These are phyloP conservation scores for Patella depressa DNA, from an alignment of 2,888 invertebrate genomes.

Conservation along the genomic window DNA sequence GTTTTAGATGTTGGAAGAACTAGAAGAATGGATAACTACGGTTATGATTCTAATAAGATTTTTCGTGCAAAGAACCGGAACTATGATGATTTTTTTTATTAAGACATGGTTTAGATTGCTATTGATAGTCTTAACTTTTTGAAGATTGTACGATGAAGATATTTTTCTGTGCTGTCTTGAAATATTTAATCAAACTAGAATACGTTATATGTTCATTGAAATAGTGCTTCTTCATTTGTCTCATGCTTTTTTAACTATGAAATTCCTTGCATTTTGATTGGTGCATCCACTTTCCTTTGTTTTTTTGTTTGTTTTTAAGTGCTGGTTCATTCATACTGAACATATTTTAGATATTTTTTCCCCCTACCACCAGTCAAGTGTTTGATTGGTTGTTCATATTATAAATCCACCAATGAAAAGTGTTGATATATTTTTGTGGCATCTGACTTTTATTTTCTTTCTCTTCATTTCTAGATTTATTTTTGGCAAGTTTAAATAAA, in stretches of 20 bases:
- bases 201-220: neutral
- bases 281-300: neutral
- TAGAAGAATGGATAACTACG: too few relatives aligned
- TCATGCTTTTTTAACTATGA: neutral
- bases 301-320: slow-evolving; percentile 5
- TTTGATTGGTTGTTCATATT: neutral
- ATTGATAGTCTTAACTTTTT: neutral
- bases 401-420: slow-evolving; percentile 6
- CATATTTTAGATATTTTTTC: neutral
- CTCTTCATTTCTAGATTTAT: too few relatives aligned
- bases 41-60: too few relatives aligned
- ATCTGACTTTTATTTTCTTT: too few relatives aligned
- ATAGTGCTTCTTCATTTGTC: neutral
- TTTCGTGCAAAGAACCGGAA: too few relatives aligned
- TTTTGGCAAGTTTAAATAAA: too few relatives aligned
- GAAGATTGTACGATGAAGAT: too few relatives aligned
- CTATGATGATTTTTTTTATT: too few relatives aligned
- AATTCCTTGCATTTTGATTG: slow-evolving; percentile 7
- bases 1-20: too few relatives aligned
- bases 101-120: neutral
- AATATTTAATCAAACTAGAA: neutral
- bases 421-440: neutral
- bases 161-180: too few relatives aligned
- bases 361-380: neutral
- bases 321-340: neutral